phyloP scores from a whole-genome alignment of 1,140 invertebrate genomes.

The Aphelinus certus region DNA sequence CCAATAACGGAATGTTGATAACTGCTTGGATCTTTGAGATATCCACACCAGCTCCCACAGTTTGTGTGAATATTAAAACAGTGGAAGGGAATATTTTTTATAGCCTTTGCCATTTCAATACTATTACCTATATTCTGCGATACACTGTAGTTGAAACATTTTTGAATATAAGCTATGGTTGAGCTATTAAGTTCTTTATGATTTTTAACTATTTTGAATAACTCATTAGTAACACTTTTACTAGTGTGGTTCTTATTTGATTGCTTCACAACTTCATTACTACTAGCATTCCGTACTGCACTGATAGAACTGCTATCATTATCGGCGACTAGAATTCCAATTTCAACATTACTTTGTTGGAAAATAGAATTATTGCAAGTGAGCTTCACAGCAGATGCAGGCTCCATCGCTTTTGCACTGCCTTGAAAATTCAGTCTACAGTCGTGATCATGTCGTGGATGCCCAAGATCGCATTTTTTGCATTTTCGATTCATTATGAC shows the following conservation, averaged over 20 bases:
- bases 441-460: conserved; percentile 35
- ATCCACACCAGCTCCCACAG: conserved; percentile 38
- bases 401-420: too few species aligned
- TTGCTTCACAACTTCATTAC: too few species aligned
- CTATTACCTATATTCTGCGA: conserved; percentile 36
- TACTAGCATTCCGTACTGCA: too few species aligned
- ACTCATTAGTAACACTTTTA: too few species aligned
- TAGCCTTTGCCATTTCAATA: conserved; percentile 8
- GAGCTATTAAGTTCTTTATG: conserved; percentile 30
- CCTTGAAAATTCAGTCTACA: conserved; percentile 33
- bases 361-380: conserved; percentile 24
- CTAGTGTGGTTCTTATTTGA: too few species aligned
- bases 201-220: not conserved
- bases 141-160: conserved; percentile 40
- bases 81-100: conserved; percentile 39
- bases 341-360: conserved; percentile 16
- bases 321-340: conserved; percentile 10
- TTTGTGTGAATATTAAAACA: conserved; percentile 37
- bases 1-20: conserved; percentile 38
- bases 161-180: conserved; percentile 28
- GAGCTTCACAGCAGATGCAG: too few species aligned
- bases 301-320: conserved; percentile 41
- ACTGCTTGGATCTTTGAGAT: conserved; percentile 8
- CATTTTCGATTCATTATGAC: too few species aligned
- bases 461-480: too few species aligned